Evolutionary conservation across 2,797 vertebrate genomes (phyloP), one percentile per base, ranked within the genome.

Genomic region (Hephaestus fuliginosus): DNA sequence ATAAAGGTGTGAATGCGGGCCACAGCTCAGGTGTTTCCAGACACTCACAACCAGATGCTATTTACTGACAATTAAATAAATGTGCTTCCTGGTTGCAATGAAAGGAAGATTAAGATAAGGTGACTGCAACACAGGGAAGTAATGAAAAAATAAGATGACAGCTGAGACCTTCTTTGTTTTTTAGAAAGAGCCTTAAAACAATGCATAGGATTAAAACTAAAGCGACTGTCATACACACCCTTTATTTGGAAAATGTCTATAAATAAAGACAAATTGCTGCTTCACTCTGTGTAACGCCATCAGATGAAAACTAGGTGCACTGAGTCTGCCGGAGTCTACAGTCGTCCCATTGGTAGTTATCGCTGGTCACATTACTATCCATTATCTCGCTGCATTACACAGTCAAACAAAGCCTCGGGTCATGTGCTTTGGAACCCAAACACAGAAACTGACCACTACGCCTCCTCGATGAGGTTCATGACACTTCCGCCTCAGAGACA

Each of bases 301-400:
- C 39, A 13, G 36, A 68, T 48, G 46, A 57, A 71, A 77, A 30
- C 1, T 36, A 62, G 48, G 51, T 41, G 68, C 64, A n/a, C 17
- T 6, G 2, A 9, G 36, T 72, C 28, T 22, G 1, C 20, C 51
- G 25, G 18, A 48, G 68, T 33, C 9, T 22, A 39, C 49, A 33
- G 73, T 56, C 55, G 5, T 48, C 62, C 22, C 55, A 80, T 52
- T 62, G 74, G 66, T 20, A 10, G 61, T 78, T 18, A 20, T 58
- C 25, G 43, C 66, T n/a, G 62, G 39, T 76, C 61, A 63, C 87
- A 80, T 91, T 84, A 88, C 74, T 79, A 57, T 82, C 89, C 91
- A 92, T 92, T 89, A 92, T 90, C 86, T 87, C 79, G 76, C 86
- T 83, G 70, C 78, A 91, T 91, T 92, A 91, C 70, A 93, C 88